Conservation (phyloP, 2,113 vertebrate genomes). For the Chionodraco myersi region DNA sequence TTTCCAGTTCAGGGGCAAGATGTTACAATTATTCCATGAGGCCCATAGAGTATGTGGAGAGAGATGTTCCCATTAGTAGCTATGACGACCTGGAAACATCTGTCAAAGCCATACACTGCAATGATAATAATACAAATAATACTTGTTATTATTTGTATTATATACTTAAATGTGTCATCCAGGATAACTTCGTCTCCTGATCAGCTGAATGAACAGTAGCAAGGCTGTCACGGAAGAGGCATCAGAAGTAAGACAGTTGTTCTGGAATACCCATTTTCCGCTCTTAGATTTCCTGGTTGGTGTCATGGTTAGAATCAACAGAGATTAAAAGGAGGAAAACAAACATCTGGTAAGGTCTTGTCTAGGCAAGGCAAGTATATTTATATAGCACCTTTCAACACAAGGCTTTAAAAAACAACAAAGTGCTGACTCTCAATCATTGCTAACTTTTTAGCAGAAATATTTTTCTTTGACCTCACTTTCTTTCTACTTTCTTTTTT, state of each 20-base stretch:
- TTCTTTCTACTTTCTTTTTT: no score
- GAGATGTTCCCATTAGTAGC: no score
- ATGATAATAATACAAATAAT: neutral
- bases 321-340: conserved; percentile 10
- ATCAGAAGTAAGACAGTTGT: neutral
- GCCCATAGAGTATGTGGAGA: neutral
- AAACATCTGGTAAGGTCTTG: conserved; percentile 28
- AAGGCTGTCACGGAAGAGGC: conserved; percentile 4
- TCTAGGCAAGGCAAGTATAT: no score
- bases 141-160: neutral
- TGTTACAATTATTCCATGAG: conserved; percentile 12
- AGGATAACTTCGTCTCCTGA: conserved; percentile 11
- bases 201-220: conserved; percentile 10
- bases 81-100: no score
- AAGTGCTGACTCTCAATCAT: no score
- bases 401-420: no score
- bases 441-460: no score
- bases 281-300: conserved; percentile 14
- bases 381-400: no score
- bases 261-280: conserved; percentile 37
- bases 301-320: conserved; percentile 17
- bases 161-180: conserved; percentile 22
- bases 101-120: neutral
- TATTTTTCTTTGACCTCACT: no score
- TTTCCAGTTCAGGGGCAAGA: conserved; percentile 24